phyloP scores from a whole-genome alignment of 2,797 vertebrate genomes.

The Tauraco hartlaubi region DNA sequence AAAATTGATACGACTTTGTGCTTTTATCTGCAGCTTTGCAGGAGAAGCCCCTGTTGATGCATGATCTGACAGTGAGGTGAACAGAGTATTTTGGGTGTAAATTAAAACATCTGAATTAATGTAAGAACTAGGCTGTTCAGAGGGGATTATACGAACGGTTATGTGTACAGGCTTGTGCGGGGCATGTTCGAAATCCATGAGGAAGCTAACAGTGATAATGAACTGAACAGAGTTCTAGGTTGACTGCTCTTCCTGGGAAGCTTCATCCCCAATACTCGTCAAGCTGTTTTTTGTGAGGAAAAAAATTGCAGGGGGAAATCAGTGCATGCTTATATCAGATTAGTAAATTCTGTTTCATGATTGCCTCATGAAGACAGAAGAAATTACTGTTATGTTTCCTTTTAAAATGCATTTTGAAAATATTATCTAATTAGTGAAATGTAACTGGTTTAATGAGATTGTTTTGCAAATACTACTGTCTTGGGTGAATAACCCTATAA shows the following conservation, averaged over 20 bases:
- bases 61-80: not conserved
- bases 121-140: not conserved
- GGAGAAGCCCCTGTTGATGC: not conserved
- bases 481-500: not conserved
- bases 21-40: slow-evolving; percentile 15
- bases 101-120: not conserved
- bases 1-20: not conserved
- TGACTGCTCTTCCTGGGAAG: not conserved
- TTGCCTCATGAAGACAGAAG: not conserved
- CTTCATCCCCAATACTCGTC: not conserved
- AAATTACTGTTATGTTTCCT: not conserved
- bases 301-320: not conserved
- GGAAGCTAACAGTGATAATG: not conserved
- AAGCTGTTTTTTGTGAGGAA: not conserved
- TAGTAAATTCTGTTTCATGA: not conserved
- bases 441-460: not conserved
- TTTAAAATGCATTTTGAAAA: not conserved
- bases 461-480: not conserved
- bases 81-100: not conserved
- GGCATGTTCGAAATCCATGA: not conserved
- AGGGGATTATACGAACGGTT: not conserved
- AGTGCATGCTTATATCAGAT: not conserved
- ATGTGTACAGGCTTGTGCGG: not conserved
- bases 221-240: not conserved
- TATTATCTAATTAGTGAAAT: not conserved